These are phyloP conservation scores for Parus major DNA, from an alignment of 2,113 vertebrate species.

Conservation along the genomic window DNA sequence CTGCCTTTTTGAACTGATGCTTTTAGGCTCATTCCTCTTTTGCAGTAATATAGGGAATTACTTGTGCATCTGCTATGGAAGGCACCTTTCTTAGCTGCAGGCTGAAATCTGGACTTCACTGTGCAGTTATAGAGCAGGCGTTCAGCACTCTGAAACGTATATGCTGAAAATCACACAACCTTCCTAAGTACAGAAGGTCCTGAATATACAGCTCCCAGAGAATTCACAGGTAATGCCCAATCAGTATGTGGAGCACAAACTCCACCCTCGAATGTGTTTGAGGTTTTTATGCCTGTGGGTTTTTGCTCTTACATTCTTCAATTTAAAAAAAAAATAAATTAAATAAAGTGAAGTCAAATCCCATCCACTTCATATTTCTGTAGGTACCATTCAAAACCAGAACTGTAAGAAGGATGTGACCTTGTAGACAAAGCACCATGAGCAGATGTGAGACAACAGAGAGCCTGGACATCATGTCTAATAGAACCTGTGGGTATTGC, in stretches of 20 bases:
- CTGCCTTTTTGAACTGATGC: not conserved
- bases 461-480: rapidly evolving
- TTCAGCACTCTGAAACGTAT: not conserved
- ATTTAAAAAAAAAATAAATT: not conserved
- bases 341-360: not conserved
- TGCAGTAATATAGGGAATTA: not conserved
- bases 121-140: not conserved
- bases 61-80: not conserved
- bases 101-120: not conserved
- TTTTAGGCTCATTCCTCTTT: not conserved
- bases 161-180: not conserved
- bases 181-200: not conserved
- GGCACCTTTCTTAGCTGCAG: not conserved
- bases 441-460: not conserved
- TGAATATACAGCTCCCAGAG: not conserved
- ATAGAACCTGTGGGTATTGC: not conserved
- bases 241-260: rapidly evolving
- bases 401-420: not conserved
- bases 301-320: not conserved
- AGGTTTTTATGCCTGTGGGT: not conserved
- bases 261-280: not conserved
- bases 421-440: not conserved
- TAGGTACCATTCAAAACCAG: not conserved
- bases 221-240: not conserved
- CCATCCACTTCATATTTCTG: not conserved